phyloP scores from a whole-genome alignment of 2,888 invertebrate genomes.

The Peribatodes rhomboidaria region DNA sequence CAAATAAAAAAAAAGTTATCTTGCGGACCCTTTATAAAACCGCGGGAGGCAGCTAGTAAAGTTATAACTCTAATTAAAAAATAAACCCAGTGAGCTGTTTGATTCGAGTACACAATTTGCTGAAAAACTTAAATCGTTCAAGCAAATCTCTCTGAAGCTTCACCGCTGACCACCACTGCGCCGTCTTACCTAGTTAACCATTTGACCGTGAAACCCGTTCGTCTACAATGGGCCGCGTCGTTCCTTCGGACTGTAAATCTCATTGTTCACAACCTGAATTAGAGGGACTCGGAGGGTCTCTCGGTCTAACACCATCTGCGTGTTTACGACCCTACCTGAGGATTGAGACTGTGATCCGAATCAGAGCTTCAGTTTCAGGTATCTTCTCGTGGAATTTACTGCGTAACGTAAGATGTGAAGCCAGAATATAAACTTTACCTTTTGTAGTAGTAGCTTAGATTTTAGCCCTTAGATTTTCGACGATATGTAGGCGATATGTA shows the following conservation, averaged over 20 bases:
- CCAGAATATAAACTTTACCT: no score
- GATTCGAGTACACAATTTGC: no score
- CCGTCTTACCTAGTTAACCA: conserved; percentile 48
- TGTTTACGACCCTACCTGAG: conserved; percentile 29
- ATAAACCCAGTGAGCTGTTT: no score
- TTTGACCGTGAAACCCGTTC: conserved; percentile 66
- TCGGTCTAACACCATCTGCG: conserved; percentile 26
- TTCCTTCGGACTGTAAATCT: conserved; percentile 51
- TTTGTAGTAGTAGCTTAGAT: no score
- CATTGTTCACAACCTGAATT: conserved; percentile 48
- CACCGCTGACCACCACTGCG: conserved; percentile 8
- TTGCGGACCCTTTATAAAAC: no score
- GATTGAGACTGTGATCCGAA: conserved; percentile 21
- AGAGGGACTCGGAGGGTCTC: conserved; percentile 34
- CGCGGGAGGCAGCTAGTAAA: no score
- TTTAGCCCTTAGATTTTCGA: no score
- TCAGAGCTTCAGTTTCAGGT: neutral
- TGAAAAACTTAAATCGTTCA: no score
- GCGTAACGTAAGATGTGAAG: neutral
- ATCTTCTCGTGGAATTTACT: neutral
- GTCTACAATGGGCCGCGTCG: conserved; percentile 55
- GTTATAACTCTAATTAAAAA: no score
- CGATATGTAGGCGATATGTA: no score
- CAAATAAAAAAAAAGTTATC: no score
- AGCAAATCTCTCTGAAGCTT: conserved; percentile 4